These are phyloP conservation scores for Scaptomyza reducta DNA, from an alignment of 2,888 invertebrate species.

Conservation along the genomic window DNA sequence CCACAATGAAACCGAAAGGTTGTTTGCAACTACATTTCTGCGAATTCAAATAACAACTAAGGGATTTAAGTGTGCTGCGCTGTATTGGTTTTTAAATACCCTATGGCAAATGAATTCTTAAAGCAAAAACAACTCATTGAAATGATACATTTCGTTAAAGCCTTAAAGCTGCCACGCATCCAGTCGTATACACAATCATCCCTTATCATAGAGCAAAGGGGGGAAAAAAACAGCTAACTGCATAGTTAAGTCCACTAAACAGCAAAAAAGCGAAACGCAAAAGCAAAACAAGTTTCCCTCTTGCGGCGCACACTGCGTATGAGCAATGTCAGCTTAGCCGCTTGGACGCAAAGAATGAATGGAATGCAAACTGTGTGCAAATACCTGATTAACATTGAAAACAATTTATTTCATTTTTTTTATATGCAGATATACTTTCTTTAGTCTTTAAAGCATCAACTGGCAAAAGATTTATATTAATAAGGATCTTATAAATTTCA, in stretches of 20 bases:
- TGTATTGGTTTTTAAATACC: too few relatives aligned
- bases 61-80: neutral
- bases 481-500: neutral
- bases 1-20: slow-evolving; percentile 5
- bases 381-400: neutral
- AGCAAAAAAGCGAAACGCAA: slow-evolving; percentile 30
- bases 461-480: neutral
- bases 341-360: slow-evolving; percentile 18
- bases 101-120: neutral
- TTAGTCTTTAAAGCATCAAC: neutral
- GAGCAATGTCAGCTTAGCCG: slow-evolving; percentile 23
- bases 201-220: neutral
- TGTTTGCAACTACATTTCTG: neutral
- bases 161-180: too few relatives aligned
- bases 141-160: neutral
- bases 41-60: neutral
- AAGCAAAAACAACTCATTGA: neutral
- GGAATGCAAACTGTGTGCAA: neutral
- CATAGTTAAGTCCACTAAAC: slow-evolving; percentile 34
- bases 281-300: neutral
- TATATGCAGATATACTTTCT: neutral
- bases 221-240: slow-evolving; percentile 1
- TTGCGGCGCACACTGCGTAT: slow-evolving; percentile 38
- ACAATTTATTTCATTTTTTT: too few relatives aligned
- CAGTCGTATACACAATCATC: neutral